Evolutionary conservation across 2,797 vertebrate genomes (phyloP).

Genomic region (Acestrorhynchus altus): DNA sequence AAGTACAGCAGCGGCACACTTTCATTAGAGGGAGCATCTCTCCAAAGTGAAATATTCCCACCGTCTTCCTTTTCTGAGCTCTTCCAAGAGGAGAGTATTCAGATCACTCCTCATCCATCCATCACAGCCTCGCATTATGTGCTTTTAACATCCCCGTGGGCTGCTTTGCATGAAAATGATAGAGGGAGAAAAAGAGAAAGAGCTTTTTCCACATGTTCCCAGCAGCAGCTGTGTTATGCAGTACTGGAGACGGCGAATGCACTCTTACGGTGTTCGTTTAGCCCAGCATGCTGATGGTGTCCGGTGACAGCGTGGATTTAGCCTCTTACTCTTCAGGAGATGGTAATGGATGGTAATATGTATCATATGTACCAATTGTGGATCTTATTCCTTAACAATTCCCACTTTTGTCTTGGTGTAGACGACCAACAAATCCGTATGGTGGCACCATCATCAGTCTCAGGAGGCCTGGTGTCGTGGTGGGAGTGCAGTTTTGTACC

Average conservation of each 20-base stretch:
- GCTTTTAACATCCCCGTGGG: conserved; percentile 9
- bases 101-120: not conserved
- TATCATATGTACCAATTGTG: no score
- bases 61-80: not conserved
- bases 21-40: not conserved
- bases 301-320: no score
- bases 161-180: conserved; percentile 16
- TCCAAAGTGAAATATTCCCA: not conserved
- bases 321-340: no score
- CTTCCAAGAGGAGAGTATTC: not conserved
- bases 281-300: no score
- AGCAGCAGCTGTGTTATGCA: not conserved
- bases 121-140: conserved; percentile 22
- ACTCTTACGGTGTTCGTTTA: no score
- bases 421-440: no score
- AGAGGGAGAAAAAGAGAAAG: not conserved
- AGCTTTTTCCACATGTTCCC: not conserved
- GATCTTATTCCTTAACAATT: no score
- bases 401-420: no score
- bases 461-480: no score
- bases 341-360: no score
- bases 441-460: no score
- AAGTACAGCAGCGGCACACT: not conserved
- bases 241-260: not conserved
- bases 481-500: no score